Conservation (phyloP, 2,113 vertebrate species). For the Ptilorrhoa leucosticta region DNA sequence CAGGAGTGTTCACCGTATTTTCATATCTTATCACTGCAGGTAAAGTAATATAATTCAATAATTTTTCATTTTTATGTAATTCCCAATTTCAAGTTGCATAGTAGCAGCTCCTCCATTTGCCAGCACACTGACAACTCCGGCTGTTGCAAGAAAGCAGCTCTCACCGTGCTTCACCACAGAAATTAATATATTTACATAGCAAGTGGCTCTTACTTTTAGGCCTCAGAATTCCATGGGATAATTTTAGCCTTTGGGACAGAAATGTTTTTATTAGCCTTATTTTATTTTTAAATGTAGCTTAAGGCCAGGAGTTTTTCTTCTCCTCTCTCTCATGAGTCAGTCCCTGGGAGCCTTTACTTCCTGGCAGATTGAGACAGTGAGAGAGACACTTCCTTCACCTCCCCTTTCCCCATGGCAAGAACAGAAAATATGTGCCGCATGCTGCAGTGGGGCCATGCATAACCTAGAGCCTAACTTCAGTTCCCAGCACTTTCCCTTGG, state of each 20-base stretch:
- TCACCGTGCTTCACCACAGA: rapidly evolving
- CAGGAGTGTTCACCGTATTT: not conserved
- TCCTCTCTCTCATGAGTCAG: not conserved
- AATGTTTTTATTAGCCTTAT: not conserved
- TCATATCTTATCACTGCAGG: not conserved
- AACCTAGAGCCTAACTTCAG: not conserved
- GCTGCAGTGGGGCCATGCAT: not conserved
- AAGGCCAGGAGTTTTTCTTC: not conserved
- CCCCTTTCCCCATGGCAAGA: not conserved
- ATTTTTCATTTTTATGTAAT: not conserved
- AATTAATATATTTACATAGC: not conserved
- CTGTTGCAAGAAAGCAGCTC: not conserved
- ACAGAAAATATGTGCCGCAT: not conserved
- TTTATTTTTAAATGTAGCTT: not conserved
- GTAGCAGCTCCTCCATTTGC: not conserved
- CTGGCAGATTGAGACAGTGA: rapidly evolving
- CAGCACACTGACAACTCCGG: not conserved
- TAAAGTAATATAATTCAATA: not conserved
- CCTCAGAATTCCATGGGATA: not conserved
- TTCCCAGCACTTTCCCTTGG: not conserved
- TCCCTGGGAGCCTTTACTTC: not conserved
- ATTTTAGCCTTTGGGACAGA: not conserved
- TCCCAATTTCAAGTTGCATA: not conserved
- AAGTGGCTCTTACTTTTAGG: not conserved
- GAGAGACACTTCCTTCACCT: not conserved